A percentile compares a stretch with the other conserved stretches of the same genome.
phyloP scores from a whole-genome alignment of 2,797 vertebrate genomes.

The Crenichthys baileyi region DNA sequence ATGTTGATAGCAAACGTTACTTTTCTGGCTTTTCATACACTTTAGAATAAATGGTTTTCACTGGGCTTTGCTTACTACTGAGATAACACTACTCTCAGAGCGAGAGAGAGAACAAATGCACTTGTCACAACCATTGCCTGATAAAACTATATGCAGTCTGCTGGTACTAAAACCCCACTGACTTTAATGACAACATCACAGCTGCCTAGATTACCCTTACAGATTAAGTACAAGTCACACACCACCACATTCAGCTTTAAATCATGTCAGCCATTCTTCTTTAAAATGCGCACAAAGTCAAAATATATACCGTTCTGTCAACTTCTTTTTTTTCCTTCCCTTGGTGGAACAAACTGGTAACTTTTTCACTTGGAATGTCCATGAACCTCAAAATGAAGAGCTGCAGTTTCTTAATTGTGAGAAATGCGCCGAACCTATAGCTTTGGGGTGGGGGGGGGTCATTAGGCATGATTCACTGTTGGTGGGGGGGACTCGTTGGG shows the following conservation, averaged over 20 bases:
- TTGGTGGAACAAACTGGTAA: conserved; percentile 42
- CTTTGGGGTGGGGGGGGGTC: not conserved
- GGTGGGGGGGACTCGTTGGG: conserved; percentile 31
- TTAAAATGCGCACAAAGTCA: conserved; percentile 63
- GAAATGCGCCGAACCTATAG: conserved; percentile 24
- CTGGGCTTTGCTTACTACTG: conserved; percentile 77
- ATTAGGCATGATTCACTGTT: not conserved
- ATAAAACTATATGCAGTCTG: conserved; percentile 78
- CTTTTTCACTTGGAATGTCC: conserved; percentile 65
- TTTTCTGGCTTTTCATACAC: conserved; percentile 79
- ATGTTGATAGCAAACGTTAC: conserved; percentile 78
- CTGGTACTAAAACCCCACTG: conserved; percentile 78
- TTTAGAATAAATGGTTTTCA: conserved; percentile 80
- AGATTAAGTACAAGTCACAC: conserved; percentile 76
- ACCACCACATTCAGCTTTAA: conserved; percentile 77
- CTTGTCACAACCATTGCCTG: conserved; percentile 81
- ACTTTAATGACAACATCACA: conserved; percentile 79
- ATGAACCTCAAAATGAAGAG: conserved; percentile 49
- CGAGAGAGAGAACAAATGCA: conserved; percentile 79
- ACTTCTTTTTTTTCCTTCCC: conserved; percentile 12
- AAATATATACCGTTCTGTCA: conserved; percentile 47
- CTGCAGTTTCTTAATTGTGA: conserved; percentile 36
- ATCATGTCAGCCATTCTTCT: conserved; percentile 70
- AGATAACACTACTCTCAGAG: conserved; percentile 80
- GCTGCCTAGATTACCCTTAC: conserved; percentile 80